Conservation (phyloP, 2,888 invertebrate species). For the Tigriopus californicus region DNA sequence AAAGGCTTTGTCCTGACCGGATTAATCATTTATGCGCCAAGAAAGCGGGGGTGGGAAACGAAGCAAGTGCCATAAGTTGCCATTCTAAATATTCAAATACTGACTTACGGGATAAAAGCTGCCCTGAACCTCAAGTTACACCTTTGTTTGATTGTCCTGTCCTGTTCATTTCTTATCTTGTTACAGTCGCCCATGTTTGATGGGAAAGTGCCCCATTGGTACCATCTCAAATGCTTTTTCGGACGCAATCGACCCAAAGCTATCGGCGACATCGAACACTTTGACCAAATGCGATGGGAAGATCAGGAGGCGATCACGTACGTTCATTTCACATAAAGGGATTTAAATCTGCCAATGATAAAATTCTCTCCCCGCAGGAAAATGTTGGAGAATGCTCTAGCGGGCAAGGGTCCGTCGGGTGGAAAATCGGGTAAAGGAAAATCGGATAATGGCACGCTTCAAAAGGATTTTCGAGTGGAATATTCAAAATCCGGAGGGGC, state of each 20-base stretch:
- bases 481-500: conserved; percentile 70
- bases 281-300: conserved; percentile 52
- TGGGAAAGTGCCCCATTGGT: conserved; percentile 72
- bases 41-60: too few species aligned
- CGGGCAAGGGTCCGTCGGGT: conserved; percentile 9
- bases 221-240: conserved; percentile 72
- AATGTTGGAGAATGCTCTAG: background rate
- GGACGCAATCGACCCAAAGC: conserved; percentile 50
- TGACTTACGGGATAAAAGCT: too few species aligned
- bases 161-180: too few species aligned
- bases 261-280: conserved; percentile 56
- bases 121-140: too few species aligned
- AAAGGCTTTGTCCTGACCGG: too few species aligned
- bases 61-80: too few species aligned
- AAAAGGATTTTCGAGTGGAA: conserved; percentile 53
- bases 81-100: too few species aligned
- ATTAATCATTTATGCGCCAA: too few species aligned
- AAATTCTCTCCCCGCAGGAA: too few species aligned
- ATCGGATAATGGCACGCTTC: conserved; percentile 8
- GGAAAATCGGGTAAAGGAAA: conserved; percentile 16
- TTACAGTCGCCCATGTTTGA: conserved; percentile 76
- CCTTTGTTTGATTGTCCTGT: too few species aligned
- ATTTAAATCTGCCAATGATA: too few species aligned
- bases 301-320: conserved; percentile 60
- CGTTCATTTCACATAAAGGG: too few species aligned